phyloP scores from a whole-genome alignment of 2,888 invertebrate genomes.

The Ennomos erosarius region DNA sequence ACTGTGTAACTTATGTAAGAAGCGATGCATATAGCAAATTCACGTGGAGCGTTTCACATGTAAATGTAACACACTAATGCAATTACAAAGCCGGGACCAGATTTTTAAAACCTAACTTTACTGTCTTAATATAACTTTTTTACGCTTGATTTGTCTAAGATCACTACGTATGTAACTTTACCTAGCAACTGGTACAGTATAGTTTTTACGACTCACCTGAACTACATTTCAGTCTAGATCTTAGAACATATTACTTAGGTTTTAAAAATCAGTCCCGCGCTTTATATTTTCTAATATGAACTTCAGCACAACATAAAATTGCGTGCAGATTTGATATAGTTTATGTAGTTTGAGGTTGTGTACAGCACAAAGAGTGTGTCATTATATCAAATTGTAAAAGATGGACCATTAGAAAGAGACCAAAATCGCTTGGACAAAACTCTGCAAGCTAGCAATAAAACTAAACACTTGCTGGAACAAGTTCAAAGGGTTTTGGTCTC shows the following conservation, averaged over 20 bases:
- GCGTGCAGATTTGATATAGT: slow-evolving; percentile 20
- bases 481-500: slow-evolving; percentile 62
- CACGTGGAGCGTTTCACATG: no score
- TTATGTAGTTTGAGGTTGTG: slow-evolving; percentile 61
- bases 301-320: slow-evolving; percentile 9
- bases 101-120: no score
- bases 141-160: no score
- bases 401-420: slow-evolving; percentile 75
- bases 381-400: slow-evolving; percentile 81
- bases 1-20: no score
- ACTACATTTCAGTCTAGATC: no score
- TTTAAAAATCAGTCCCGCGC: slow-evolving; percentile 7
- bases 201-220: no score
- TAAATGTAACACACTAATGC: no score
- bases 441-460: slow-evolving; percentile 8
- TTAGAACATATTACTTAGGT: neutral
- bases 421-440: slow-evolving; percentile 56
- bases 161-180: no score
- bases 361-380: slow-evolving; percentile 67
- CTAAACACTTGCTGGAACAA: slow-evolving; percentile 32
- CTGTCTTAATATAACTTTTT: no score
- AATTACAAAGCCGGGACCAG: no score
- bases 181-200: no score
- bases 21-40: no score
- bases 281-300: slow-evolving; percentile 9